Percentiles rank a stretch among this genome's conserved stretches.
phyloP scores from a whole-genome alignment of 1,140 invertebrate genomes.

The Drosophila sp. region DNA sequence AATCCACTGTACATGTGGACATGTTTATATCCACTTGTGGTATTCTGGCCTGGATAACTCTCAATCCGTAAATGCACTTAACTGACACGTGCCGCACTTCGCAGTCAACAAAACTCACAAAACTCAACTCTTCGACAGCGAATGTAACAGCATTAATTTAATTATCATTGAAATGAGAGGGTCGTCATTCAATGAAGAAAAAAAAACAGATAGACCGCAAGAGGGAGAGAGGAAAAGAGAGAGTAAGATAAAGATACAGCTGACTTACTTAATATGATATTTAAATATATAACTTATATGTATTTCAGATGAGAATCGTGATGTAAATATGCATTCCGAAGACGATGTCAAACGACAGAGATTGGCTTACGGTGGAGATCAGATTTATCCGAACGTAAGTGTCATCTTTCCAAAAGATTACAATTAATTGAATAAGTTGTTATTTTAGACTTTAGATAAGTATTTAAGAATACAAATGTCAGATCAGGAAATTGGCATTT shows the following conservation, averaged over 20 bases:
- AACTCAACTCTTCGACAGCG: neutral
- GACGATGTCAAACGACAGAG: conserved; percentile 94
- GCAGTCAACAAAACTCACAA: conserved; percentile 8
- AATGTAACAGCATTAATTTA: conserved; percentile 34
- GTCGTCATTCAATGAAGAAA: neutral
- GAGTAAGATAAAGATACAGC: neutral
- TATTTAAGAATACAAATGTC: too few species aligned
- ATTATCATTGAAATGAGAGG: conserved; percentile 28
- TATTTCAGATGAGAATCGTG: conserved; percentile 90
- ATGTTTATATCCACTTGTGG: neutral
- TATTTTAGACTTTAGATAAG: neutral
- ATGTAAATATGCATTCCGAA: conserved; percentile 92
- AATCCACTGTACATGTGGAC: too few species aligned
- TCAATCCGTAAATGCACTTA: conserved; percentile 63
- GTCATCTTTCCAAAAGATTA: neutral
- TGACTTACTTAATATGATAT: neutral
- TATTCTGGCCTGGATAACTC: neutral
- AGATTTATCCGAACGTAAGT: conserved; percentile 94
- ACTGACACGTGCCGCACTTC: conserved; percentile 52
- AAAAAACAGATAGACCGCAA: neutral
- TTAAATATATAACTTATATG: neutral
- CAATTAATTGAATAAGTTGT: too few species aligned
- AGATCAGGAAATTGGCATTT: too few species aligned
- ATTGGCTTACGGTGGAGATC: conserved; percentile 94
- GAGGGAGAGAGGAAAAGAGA: neutral